These are phyloP conservation scores for Scaptomyza pallida DNA, from an alignment of 1,140 invertebrate genomes.

Conservation along the genomic window DNA sequence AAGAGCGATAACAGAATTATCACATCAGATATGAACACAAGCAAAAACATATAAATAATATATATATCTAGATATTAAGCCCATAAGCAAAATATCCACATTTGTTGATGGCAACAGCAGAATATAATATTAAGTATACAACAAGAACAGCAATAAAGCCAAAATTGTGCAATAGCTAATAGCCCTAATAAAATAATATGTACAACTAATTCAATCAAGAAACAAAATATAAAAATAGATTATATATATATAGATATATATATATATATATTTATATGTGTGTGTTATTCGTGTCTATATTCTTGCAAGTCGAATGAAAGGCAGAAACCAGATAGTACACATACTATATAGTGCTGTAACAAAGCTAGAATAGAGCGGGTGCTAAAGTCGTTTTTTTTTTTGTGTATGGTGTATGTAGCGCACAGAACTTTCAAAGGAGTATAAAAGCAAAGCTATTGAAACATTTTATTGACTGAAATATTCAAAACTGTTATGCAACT, in stretches of 20 bases:
- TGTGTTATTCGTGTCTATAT: slow-evolving; percentile 80
- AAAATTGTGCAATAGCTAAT: slow-evolving; percentile 58
- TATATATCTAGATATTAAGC: slow-evolving; percentile 9
- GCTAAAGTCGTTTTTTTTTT: slow-evolving; percentile 24
- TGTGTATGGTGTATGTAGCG: slow-evolving; percentile 1
- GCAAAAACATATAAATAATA: slow-evolving; percentile 1
- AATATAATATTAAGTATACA: slow-evolving; percentile 35
- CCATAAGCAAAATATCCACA: slow-evolving; percentile 22
- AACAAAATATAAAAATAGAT: slow-evolving; percentile 42
- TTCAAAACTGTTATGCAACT: slow-evolving; percentile 29
- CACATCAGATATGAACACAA: slow-evolving; percentile 29
- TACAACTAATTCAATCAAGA: slow-evolving; percentile 61
- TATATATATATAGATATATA: slow-evolving; percentile 40
- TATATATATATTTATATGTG: slow-evolving; percentile 34
- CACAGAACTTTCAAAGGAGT: not conserved
- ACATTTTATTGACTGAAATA: slow-evolving; percentile 71
- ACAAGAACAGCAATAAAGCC: slow-evolving; percentile 37
- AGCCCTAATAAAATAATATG: slow-evolving; percentile 41
- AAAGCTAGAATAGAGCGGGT: slow-evolving; percentile 51
- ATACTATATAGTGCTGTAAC: not conserved
- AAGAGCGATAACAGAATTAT: slow-evolving; percentile 4
- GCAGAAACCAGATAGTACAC: no score
- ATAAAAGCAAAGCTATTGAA: slow-evolving; percentile 11
- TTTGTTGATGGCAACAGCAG: slow-evolving; percentile 21
- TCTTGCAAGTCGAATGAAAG: slow-evolving; percentile 37